Base-by-base conservation (phyloP, 37 sponge, comb jelly and placozoan genomes). In the Eunapius fragilis region DNA sequence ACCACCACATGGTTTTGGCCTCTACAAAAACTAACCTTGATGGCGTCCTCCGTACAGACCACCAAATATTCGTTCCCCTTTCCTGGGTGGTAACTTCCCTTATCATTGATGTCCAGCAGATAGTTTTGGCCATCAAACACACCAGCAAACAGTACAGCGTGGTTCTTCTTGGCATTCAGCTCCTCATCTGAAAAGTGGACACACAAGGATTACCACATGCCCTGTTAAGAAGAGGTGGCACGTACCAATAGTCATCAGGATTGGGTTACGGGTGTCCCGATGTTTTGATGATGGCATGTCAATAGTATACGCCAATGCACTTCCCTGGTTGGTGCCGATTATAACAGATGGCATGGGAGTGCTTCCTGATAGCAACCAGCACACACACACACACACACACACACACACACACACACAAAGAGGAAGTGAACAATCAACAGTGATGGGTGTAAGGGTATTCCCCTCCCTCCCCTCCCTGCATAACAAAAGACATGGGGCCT, bases 251-350 rank as follows among this genome's bases (percentile, higher is more conserved):
- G 77, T 87, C 87, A 91, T 86, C 34, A 91, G 28, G 35, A 91
- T 67, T 24, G 91, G 87, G n/a, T 87, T 86, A 3, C 87, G 78
- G 25, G 79, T 25, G 27, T 74, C 84, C 31, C 94, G 70, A 32
- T 94, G 83, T 24, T 76, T 91, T 24, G 67, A 23, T 28, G 79
- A 68, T 13, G 95, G 95, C 73, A 94, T 82, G 32, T 94, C 92
- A 30, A 94, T 82, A 34, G 83, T 82, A 80, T 78, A 94, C 3
- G 83, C 82, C 11, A 89, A 68, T 48, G 91, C 86, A 70, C 86
- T 71, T 0, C 95, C 95, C 24, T 81, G 88, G 37, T 91, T 91
- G 33, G 95, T 94, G 0, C 95, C 92, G 0, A 91, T 91, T 69
- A 89, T 70, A 5, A 91, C 31, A 70, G 78, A 31, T 9, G 58